These are phyloP conservation scores for Chrysogorgia sp. DNA, from an alignment of 92 coral and sea anemone species.

Conservation along the genomic window DNA sequence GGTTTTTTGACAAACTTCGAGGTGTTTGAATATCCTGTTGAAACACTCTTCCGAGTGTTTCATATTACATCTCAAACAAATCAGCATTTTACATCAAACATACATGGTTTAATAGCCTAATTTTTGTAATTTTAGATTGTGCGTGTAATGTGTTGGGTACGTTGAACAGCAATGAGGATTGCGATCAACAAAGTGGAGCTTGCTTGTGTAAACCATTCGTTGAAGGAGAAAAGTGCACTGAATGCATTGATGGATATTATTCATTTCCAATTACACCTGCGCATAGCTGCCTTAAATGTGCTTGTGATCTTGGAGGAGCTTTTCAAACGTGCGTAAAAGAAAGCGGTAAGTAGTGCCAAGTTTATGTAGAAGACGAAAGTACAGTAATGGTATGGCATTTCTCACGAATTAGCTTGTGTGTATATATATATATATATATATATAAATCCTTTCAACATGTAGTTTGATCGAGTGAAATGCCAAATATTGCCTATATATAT, in stretches of 20 bases:
- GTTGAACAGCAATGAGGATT: slow-evolving; percentile 56
- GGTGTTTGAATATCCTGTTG: too few species aligned
- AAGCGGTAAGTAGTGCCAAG: slow-evolving; percentile 58
- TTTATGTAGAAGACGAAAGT: neutral
- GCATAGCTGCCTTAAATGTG: slow-evolving; percentile 69
- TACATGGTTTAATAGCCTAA: neutral
- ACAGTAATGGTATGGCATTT: too few species aligned
- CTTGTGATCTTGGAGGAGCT: slow-evolving; percentile 91
- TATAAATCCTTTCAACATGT: too few species aligned
- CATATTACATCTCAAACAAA: too few species aligned
- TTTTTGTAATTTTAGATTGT: slow-evolving; percentile 57
- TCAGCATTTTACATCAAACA: too few species aligned
- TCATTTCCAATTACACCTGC: slow-evolving; percentile 59
- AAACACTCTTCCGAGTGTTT: too few species aligned
- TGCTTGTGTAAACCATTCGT: slow-evolving; percentile 67
- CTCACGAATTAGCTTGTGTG: too few species aligned
- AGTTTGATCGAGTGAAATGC: too few species aligned
- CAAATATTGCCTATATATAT: too few species aligned
- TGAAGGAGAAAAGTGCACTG: slow-evolving; percentile 69
- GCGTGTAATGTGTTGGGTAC: slow-evolving; percentile 71
- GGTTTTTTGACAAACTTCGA: too few species aligned
- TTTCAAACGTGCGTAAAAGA: slow-evolving; percentile 65
- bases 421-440: too few species aligned
- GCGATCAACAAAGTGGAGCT: slow-evolving; percentile 73
- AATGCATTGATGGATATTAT: slow-evolving; percentile 76